These are phyloP conservation scores for Maconellicoccus hirsutus DNA, from an alignment of 1,140 invertebrate species.

Conservation along the genomic window DNA sequence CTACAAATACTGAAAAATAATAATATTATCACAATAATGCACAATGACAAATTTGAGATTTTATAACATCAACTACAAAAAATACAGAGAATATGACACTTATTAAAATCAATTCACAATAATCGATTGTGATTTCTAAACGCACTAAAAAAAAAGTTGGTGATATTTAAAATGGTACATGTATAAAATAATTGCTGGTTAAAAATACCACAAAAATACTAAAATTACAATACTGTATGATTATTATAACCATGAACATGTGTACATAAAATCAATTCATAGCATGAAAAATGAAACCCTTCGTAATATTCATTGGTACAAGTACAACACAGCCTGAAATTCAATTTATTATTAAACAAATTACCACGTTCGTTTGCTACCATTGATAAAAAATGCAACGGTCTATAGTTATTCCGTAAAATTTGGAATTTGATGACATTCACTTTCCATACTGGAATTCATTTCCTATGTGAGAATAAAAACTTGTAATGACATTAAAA, in stretches of 20 bases:
- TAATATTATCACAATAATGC: neutral
- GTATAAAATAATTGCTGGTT: neutral
- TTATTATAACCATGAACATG: neutral
- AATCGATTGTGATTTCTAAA: too few species aligned
- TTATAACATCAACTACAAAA: neutral
- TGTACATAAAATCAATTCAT: too few species aligned
- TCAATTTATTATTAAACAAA: neutral
- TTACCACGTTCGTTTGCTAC: neutral
- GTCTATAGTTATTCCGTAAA: too few species aligned
- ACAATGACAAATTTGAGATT: neutral
- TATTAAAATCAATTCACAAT: too few species aligned
- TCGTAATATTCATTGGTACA: neutral
- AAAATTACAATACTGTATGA: neutral
- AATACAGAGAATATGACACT: neutral
- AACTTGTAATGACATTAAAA: too few species aligned
- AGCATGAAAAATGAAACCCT: neutral
- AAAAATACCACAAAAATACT: neutral
- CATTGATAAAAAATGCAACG: too few species aligned
- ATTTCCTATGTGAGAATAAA: too few species aligned
- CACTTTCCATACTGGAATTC: too few species aligned
- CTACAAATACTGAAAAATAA: neutral
- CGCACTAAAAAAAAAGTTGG: too few species aligned
- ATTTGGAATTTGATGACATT: too few species aligned
- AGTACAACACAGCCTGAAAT: neutral
- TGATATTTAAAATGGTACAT: neutral